phyloP scores from a whole-genome alignment of 2,113 vertebrate species.

The Albula glossodonta region DNA sequence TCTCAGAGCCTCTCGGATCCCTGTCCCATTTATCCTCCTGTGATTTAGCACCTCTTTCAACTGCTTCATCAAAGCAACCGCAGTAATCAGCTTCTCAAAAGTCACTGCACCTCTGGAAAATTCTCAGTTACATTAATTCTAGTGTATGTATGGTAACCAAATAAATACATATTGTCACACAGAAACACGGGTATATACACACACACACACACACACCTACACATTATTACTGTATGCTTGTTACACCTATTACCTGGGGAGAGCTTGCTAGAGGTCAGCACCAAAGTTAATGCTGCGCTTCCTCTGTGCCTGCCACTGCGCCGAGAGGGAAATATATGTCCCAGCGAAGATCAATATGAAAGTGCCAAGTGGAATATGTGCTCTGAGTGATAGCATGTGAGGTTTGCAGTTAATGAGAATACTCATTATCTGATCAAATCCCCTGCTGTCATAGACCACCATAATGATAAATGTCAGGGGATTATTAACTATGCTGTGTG shows the following conservation, averaged over 20 bases:
- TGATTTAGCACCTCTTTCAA: slow-evolving; percentile 24
- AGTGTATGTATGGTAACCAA: neutral
- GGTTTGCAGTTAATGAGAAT: slow-evolving; percentile 24
- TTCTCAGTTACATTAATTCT: neutral
- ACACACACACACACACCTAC: neutral
- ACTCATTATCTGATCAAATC: slow-evolving; percentile 27
- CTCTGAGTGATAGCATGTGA: slow-evolving; percentile 5
- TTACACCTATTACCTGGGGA: neutral
- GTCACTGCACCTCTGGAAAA: slow-evolving; percentile 18
- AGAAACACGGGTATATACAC: neutral
- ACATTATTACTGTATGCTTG: neutral
- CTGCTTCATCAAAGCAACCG: slow-evolving; percentile 12
- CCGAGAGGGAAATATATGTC: slow-evolving; percentile 7
- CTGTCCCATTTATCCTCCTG: neutral
- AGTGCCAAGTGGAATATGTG: neutral
- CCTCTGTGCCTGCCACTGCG: neutral
- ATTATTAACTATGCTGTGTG: slow-evolving; percentile 18
- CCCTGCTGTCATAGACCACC: neutral
- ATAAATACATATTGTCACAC: neutral
- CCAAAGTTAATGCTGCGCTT: neutral
- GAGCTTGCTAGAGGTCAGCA: neutral
- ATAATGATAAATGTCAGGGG: slow-evolving; percentile 29
- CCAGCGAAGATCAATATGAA: slow-evolving; percentile 12
- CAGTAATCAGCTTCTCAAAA: slow-evolving; percentile 41
- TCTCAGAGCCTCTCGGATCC: neutral